A percentile compares a stretch with the other conserved stretches of the same genome.
phyloP scores from a whole-genome alignment of 2,888 invertebrate genomes.

The Melinaea marsaeus region DNA sequence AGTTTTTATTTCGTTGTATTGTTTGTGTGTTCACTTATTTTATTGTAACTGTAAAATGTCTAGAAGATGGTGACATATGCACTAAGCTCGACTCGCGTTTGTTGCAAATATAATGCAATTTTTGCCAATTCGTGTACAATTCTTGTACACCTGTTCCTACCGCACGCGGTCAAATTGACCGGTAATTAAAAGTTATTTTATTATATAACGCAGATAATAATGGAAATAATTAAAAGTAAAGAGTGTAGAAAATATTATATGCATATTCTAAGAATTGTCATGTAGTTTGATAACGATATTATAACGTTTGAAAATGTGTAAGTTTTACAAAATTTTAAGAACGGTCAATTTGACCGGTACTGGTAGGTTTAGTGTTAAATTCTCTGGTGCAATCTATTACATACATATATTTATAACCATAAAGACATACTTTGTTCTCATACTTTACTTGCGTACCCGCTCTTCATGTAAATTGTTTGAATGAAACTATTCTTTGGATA shows the following conservation, averaged over 20 bases:
- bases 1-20: constrained; percentile 19
- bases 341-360: too few species aligned
- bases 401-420: constrained; percentile 36
- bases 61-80: constrained; percentile 17
- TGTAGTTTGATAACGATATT: too few species aligned
- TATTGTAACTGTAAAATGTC: constrained; percentile 20
- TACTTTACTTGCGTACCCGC: constrained; percentile 38
- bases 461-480: constrained; percentile 43
- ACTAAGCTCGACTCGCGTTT: constrained; percentile 13
- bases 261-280: too few species aligned
- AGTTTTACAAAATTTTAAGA: too few species aligned
- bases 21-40: constrained; percentile 20
- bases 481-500: constrained; percentile 36
- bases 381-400: constrained; percentile 15
- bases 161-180: too few species aligned
- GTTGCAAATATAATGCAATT: constrained; percentile 21
- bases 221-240: too few species aligned
- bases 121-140: too few species aligned
- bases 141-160: too few species aligned
- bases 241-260: too few species aligned
- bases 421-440: constrained; percentile 26
- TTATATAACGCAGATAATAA: too few species aligned
- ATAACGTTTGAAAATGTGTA: too few species aligned
- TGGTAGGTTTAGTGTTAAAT: background rate
- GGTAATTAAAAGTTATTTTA: too few species aligned